Base-by-base conservation (phyloP, 2,113 vertebrate genomes). In the Centropus bengalensis region DNA sequence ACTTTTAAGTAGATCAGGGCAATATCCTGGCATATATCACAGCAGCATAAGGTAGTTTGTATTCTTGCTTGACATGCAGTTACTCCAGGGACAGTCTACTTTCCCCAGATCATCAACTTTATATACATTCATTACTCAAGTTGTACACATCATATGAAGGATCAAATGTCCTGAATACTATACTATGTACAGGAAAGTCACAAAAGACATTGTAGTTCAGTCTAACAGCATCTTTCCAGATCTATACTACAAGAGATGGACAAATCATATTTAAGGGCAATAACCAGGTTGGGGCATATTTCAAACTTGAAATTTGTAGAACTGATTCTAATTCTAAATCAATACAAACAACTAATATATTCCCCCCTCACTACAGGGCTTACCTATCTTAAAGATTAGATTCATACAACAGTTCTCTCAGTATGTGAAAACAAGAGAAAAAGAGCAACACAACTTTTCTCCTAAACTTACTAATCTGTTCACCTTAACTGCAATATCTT, bases 381-480 rank as follows among this genome's bases (percentile, higher is more conserved):
- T 73, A 18, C 15, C 38, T 40, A 60, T 14, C 24, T 52, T 75
- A 14, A 80, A 67, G 24, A 88, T 62, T 21, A 49, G 20, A 47
- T 8, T 45, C 10, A 12, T 49, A 49, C 47, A 49, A 49, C 47
- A 23, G 47, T 49, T 22, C 45, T 36, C 51, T 67, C 36, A 69
- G 12, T 51, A 62, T 49, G 56, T 62, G 2, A 15, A 38, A 82
- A 63, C 19, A 62, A 45, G 0, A 55, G n/a, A 54, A 45, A 22
- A 76, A 3, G 0, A 5, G 33, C 20, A 73, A 40, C 0, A 2
- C 10, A 76, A 52, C 8, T 38, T 68, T 5, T 4, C 5, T 24
- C 12, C 88, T 16, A 85, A 36, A 76, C 7, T n/a, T 69, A 24
- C 3, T 64, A 6, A 70, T 24, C 14, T 26, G 4, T 42, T 69